Evolutionary conservation across 2,888 invertebrate species (phyloP), one percentile per base, ranked within the genome.

Genomic region (Lepidocyrtinus sp.): DNA sequence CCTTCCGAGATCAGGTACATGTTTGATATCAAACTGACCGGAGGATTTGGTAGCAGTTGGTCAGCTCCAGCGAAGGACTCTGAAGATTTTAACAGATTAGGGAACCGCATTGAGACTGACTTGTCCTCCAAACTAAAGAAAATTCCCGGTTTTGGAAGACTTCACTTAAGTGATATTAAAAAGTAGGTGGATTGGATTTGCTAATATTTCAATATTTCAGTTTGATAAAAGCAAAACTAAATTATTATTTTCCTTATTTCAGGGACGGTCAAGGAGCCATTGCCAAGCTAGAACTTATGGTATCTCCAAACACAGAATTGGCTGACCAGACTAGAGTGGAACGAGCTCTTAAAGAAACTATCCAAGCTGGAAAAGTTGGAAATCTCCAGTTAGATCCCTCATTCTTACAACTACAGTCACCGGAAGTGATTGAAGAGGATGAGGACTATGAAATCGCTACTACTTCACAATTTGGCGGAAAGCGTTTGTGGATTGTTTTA

Each of bases 351-450:
- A 89, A 91, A 80, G 93, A 94, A 59, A 93, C 93, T 9, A 90
- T 97, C 0, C 90, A 92, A 1, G 91, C 90, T 0, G 96, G 96
- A 2, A 91, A 91, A 87, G 93, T 96, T 5, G 96, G 96, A 0
- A 93, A 93, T 27, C 89, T 96, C 0, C 92, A 92, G 24, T 93
- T 96, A 0, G 96, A 97, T 88, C 95, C 96, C 0, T 92, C 93
- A 80, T 96, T 93, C 88, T 89, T 96, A 79, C 91, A 93, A 26
- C 82, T 88, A 17, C 81, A 85, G 63, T 63, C 81, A 36, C 86
- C 85, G 12, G 83, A 85, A 82, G 81, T 68, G 36, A 64, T 76
- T 61, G 19, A 69, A 5, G 80, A 83, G 2, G 74, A 79, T 0
- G 85, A 84, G 22, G 84, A 82, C 7, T 50, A 68, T 19, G 76